Percentiles rank a stretch among this genome's conserved stretches.
These are phyloP conservation scores for Eupleurogrammus muticus DNA, from an alignment of 2,797 vertebrate species.

Conservation along the genomic window DNA sequence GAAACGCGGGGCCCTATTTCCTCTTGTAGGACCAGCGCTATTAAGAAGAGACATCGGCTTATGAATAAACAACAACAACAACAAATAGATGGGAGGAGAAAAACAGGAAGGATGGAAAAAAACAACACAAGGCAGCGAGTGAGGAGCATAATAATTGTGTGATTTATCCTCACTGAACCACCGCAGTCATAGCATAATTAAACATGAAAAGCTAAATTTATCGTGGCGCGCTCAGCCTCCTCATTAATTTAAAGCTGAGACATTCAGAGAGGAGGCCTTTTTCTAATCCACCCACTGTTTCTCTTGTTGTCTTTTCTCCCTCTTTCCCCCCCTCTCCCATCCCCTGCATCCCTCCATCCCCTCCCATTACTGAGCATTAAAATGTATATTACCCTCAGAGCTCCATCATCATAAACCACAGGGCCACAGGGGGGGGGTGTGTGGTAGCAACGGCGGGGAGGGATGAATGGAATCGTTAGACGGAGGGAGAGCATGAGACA, in stretches of 20 bases:
- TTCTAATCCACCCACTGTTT: slow-evolving; percentile 87
- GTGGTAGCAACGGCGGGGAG: slow-evolving; percentile 76
- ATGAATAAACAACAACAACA: slow-evolving; percentile 71
- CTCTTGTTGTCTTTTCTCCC: slow-evolving; percentile 55
- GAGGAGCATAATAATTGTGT: slow-evolving; percentile 92
- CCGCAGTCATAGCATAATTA: slow-evolving; percentile 93
- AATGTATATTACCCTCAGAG: slow-evolving; percentile 92
- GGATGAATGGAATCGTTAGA: slow-evolving; percentile 60
- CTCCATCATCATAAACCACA: slow-evolving; percentile 92
- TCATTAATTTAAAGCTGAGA: slow-evolving; percentile 95
- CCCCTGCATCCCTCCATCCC: slow-evolving; percentile 67
- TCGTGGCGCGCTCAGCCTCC: slow-evolving; percentile 90
- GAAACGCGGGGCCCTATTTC: slow-evolving; percentile 67
- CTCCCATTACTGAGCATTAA: slow-evolving; percentile 90
- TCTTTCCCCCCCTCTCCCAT: slow-evolving; percentile 35
- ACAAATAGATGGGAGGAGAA: slow-evolving; percentile 65
- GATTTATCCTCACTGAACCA: slow-evolving; percentile 94
- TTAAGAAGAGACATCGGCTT: slow-evolving; percentile 86
- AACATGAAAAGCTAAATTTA: slow-evolving; percentile 98
- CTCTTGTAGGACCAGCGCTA: slow-evolving; percentile 79
- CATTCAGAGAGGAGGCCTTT: slow-evolving; percentile 84
- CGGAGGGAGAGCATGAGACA: slow-evolving; percentile 83
- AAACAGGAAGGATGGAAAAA: slow-evolving; percentile 41
- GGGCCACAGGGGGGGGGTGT: slow-evolving; percentile 57
- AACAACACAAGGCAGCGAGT: slow-evolving; percentile 65